These are phyloP conservation scores for Cylloceria caligata DNA, from an alignment of 2,888 invertebrate genomes.

Conservation along the genomic window DNA sequence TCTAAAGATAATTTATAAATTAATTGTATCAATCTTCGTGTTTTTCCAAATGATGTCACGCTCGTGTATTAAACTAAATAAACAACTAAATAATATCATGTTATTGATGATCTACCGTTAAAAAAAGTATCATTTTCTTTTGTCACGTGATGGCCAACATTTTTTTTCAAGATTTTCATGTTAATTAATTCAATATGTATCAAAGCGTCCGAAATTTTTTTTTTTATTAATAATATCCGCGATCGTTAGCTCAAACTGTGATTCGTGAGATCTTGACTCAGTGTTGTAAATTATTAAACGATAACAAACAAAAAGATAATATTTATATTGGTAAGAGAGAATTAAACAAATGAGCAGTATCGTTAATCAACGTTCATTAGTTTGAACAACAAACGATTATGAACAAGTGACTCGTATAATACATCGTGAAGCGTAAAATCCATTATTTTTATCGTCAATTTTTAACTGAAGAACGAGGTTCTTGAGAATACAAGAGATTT, in stretches of 20 bases:
- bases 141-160: no score
- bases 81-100: no score
- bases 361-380: background rate
- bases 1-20: background rate
- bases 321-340: background rate
- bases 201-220: no score
- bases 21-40: background rate
- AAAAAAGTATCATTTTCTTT: no score
- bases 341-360: background rate
- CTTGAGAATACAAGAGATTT: background rate
- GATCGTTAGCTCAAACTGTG: no score
- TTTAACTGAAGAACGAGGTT: background rate
- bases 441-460: background rate
- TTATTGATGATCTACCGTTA: no score
- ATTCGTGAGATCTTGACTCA: background rate
- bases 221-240: no score
- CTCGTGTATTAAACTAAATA: no score
- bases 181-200: no score
- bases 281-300: background rate
- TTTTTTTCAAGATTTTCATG: no score
- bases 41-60: no score
- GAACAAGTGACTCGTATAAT: no score
- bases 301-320: background rate
- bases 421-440: slow-evolving; percentile 3
- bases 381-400: background rate